Conservation (phyloP, 2,888 invertebrate genomes). For the Orthosia incerta region DNA sequence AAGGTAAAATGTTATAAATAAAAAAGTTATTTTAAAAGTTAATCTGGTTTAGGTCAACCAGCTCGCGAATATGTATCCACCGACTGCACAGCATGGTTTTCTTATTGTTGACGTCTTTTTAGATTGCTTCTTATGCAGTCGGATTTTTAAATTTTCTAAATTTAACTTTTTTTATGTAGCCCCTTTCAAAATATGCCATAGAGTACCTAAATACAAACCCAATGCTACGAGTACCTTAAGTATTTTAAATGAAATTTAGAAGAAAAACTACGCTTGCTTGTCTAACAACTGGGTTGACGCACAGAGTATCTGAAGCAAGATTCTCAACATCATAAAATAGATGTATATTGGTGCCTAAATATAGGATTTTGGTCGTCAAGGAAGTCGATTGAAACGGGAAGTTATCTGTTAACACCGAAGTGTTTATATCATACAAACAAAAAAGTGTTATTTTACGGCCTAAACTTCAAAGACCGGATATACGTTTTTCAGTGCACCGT, state of each 20-base stretch:
- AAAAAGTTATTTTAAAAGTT: no score
- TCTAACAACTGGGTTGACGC: background rate
- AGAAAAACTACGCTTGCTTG: conserved; percentile 1
- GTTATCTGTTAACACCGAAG: conserved; percentile 27
- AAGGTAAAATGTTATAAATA: no score
- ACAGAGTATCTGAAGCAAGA: background rate
- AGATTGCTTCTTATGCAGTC: no score
- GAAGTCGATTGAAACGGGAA: conserved; percentile 40
- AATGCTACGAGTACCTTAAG: no score
- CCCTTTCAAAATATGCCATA: no score
- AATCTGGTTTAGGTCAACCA: no score
- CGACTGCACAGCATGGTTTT: no score
- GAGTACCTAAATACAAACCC: background rate
- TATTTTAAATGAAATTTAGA: background rate
- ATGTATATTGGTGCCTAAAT: conserved; percentile 4
- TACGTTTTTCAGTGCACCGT: background rate
- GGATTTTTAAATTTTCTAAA: no score
- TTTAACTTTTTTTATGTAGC: no score
- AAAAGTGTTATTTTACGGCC: conserved; percentile 7
- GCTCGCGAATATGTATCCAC: no score
- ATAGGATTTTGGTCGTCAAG: conserved; percentile 1
- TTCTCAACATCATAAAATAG: conserved; percentile 1
- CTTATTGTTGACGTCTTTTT: no score
- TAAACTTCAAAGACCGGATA: conserved; percentile 27
- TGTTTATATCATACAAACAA: conserved; percentile 6